Conservation (phyloP, 1,140 invertebrate genomes). For the Bombus picipes region DNA sequence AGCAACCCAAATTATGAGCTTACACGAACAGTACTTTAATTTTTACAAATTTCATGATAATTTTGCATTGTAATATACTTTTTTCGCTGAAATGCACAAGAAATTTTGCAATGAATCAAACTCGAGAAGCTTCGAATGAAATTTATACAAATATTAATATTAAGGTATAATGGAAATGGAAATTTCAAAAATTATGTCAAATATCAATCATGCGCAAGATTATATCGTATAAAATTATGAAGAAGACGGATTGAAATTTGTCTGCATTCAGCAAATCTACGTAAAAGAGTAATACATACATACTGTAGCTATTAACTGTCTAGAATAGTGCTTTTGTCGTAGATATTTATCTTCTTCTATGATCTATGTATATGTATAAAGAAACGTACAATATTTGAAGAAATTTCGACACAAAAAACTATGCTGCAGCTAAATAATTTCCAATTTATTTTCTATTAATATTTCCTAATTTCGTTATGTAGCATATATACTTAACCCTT, state of each 20-base stretch:
- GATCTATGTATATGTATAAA: conserved; percentile 22
- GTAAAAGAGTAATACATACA: not conserved
- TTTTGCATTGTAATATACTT: not conserved
- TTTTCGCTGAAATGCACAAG: too few relatives aligned
- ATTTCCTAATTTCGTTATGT: conserved; percentile 2
- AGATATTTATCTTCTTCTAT: conserved; percentile 33
- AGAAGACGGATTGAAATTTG: not conserved
- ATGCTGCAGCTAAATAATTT: conserved; percentile 10
- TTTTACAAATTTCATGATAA: not conserved
- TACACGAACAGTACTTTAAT: not conserved
- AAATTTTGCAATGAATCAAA: not conserved
- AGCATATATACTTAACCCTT: not conserved
- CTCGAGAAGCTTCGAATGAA: not conserved
- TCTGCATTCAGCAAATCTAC: conserved; percentile 62
- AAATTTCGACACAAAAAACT: not conserved
- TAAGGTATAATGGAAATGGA: not conserved
- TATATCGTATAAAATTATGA: not conserved
- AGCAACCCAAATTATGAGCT: not conserved
- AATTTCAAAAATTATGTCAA: not conserved
- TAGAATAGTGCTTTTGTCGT: conserved; percentile 62
- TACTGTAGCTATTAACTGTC: conserved; percentile 35
- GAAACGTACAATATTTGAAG: conserved; percentile 12
- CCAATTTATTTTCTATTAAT: not conserved
- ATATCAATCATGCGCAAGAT: not conserved
- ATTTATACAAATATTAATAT: not conserved